phyloP scores from a whole-genome alignment of 2,113 vertebrate species.

The Calyptomena viridis region DNA sequence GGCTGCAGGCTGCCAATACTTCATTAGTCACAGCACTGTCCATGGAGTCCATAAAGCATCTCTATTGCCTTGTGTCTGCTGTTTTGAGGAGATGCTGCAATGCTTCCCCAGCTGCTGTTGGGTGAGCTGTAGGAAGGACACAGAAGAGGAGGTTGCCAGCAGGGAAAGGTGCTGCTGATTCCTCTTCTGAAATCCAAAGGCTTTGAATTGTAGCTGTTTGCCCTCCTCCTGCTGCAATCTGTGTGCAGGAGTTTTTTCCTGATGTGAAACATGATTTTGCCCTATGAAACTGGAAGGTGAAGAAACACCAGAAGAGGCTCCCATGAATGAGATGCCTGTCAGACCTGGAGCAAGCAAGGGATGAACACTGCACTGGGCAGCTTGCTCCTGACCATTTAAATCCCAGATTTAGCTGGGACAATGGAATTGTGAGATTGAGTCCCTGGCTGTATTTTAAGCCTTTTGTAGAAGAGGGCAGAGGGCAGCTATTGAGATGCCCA shows the following conservation, averaged over 20 bases:
- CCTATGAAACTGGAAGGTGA: background rate
- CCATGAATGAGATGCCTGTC: background rate
- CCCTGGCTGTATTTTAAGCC: background rate
- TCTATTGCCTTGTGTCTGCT: background rate
- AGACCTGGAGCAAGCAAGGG: background rate
- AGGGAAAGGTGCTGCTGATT: background rate
- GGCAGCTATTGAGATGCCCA: background rate
- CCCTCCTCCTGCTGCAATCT: rapidly evolving
- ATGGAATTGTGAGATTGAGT: background rate
- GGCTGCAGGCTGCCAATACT: background rate
- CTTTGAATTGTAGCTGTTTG: background rate
- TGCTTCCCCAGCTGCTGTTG: background rate
- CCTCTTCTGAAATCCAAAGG: background rate
- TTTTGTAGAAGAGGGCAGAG: background rate
- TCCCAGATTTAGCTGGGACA: background rate
- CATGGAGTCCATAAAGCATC: background rate
- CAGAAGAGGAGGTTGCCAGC: background rate
- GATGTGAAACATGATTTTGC: background rate
- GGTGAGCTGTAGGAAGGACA: background rate
- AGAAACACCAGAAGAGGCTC: background rate
- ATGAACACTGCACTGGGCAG: background rate
- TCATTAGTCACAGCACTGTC: background rate
- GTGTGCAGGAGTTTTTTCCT: background rate
- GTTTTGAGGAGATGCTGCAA: background rate
- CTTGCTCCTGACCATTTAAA: background rate